Evolutionary conservation across 2,888 invertebrate genomes (phyloP), one percentile per base, ranked within the genome.

Genomic region (Drosophila dives): DNA sequence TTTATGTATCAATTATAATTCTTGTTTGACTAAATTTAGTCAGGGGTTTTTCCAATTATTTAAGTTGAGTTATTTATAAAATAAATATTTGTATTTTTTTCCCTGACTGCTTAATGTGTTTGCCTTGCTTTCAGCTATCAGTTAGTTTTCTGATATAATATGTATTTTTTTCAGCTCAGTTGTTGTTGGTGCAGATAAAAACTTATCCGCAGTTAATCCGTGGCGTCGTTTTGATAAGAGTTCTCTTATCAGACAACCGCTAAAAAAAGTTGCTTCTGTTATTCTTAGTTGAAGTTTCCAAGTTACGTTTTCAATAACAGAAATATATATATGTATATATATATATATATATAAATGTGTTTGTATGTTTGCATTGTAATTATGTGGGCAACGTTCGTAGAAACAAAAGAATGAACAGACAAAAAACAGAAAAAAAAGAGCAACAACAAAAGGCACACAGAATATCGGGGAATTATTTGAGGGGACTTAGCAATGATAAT

Each of bases 401-500:
- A 56, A 66, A 66, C 53, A 69, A 81, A 63, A 69, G 42, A 50
- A 23, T 4, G 23, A 23, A 23, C 45, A 15, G 42, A 51, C 29
- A 56, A 60, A 36, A 36, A 23, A 32, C 50, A 34, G 50, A 38
- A 29, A 29, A 29, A 29, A 6, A 29, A 29, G 0, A 51, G 45
- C 48, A 42, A 29, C 12, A 51, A 36, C 38, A 36, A 68, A 72
- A 64, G 53, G 62, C 68, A 51, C 65, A 71, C 66, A 69, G 84
- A 77, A 86, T 86, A 81, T 75, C 80, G 77, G 80, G 68, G 80
- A 76, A 80, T 80, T 66, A 81, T 83, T 87, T 81, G 65, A 74
- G 72, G 72, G 56, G 78, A 81, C 86, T 86, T 88, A 86, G 59
- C 68, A 69, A 64, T 71, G 90, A 90, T 87, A 90, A 83, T 86